Conservation (phyloP, 2,113 vertebrate species). For the Anhinga rufa region DNA sequence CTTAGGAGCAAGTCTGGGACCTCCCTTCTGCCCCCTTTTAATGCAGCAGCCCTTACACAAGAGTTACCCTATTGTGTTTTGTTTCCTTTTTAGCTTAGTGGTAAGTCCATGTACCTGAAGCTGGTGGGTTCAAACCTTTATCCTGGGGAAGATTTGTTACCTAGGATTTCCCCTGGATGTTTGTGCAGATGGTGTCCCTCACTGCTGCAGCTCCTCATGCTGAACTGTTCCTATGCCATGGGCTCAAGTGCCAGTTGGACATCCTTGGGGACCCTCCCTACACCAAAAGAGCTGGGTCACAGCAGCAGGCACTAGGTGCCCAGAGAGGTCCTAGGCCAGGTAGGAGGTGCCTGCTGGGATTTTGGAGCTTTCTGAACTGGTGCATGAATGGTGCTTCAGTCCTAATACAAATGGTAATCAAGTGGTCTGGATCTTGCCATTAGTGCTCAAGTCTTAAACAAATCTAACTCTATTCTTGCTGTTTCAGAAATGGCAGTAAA, state of each 20-base stretch:
- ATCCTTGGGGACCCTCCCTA: not conserved
- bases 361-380: not conserved
- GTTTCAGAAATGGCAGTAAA: not conserved
- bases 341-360: not conserved
- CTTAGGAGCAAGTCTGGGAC: not conserved
- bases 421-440: not conserved
- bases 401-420: not conserved
- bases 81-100: not conserved
- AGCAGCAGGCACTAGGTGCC: not conserved
- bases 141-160: not conserved
- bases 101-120: not conserved
- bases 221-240: fast-evolving
- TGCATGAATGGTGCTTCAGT: not conserved
- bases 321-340: not conserved
- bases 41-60: not conserved
- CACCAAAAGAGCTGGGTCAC: not conserved
- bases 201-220: not conserved
- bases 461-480: not conserved
- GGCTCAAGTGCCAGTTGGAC: not conserved
- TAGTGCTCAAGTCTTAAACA: not conserved
- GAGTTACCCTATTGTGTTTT: not conserved
- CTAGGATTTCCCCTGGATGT: not conserved
- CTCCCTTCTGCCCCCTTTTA: not conserved
- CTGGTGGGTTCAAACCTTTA: not conserved
- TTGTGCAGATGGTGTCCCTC: not conserved